Evolutionary conservation across 2,888 invertebrate genomes (phyloP).

Genomic region (Melolontha melolontha): DNA sequence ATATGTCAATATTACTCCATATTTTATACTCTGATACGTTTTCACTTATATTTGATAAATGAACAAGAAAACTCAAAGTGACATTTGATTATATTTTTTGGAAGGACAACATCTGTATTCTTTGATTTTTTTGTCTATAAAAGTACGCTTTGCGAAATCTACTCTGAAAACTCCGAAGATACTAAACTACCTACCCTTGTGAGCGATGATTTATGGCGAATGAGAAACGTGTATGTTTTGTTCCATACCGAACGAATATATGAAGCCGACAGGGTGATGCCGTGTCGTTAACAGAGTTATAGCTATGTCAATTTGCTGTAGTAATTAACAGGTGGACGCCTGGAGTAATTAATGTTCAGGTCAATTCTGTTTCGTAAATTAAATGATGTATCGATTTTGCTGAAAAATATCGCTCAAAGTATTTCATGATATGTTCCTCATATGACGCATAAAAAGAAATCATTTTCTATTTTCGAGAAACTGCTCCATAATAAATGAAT

Average conservation of each 20-base stretch:
- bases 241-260: conserved; percentile 9
- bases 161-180: background rate
- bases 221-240: conserved; percentile 1
- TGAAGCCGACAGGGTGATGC: background rate
- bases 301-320: conserved; percentile 13
- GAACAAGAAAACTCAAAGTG: conserved; percentile 1
- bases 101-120: conserved; percentile 19
- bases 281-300: conserved; percentile 17
- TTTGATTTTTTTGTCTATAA: background rate
- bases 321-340: conserved; percentile 30
- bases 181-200: conserved; percentile 11
- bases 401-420: background rate
- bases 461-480: no score
- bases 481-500: no score
- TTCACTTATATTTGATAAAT: conserved; percentile 23
- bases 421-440: no score
- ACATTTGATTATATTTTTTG: background rate
- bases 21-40: no score
- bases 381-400: conserved; percentile 4
- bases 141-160: background rate
- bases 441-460: no score
- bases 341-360: conserved; percentile 23
- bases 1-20: no score
- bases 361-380: conserved; percentile 15
- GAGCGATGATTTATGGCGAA: conserved; percentile 23